Evolutionary conservation across 1,140 invertebrate species (phyloP).

Genomic region (Drosophila bocki): DNA sequence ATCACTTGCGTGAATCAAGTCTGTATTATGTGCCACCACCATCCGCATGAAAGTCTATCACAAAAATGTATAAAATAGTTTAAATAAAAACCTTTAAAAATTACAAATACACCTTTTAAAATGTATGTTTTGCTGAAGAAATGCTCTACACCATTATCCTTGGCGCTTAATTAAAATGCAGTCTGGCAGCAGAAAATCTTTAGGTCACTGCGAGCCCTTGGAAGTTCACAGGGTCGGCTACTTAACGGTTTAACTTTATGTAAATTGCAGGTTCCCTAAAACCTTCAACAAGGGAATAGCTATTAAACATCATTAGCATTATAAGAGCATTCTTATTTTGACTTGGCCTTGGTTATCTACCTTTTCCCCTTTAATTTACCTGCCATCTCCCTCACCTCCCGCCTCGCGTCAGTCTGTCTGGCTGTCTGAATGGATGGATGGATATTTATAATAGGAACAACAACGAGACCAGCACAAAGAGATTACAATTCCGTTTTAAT

Average conservation of each 20-base stretch:
- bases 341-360: constrained; percentile 27
- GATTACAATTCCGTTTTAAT: constrained; percentile 65
- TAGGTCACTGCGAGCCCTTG: neutral
- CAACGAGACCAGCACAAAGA: constrained; percentile 31
- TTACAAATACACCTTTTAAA: neutral
- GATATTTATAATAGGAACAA: constrained; percentile 39
- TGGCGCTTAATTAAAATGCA: neutral
- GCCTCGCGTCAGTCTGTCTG: neutral
- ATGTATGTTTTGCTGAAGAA: neutral
- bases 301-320: constrained; percentile 74
- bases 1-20: constrained; percentile 32
- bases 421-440: constrained; percentile 31
- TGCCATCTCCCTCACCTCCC: neutral
- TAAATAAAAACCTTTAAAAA: constrained; percentile 6
- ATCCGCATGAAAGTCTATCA: constrained; percentile 14
- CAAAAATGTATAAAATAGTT: constrained; percentile 25
- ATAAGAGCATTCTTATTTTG: constrained; percentile 44
- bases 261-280: constrained; percentile 35
- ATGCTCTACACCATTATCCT: neutral
- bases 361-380: neutral
- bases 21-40: constrained; percentile 58
- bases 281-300: constrained; percentile 41
- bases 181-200: neutral
- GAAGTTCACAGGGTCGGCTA: neutral
- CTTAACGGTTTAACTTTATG: constrained; percentile 55